Conservation (phyloP, 53 echinoderm and acorn worm species). For the Hippasteria phrygiana region DNA sequence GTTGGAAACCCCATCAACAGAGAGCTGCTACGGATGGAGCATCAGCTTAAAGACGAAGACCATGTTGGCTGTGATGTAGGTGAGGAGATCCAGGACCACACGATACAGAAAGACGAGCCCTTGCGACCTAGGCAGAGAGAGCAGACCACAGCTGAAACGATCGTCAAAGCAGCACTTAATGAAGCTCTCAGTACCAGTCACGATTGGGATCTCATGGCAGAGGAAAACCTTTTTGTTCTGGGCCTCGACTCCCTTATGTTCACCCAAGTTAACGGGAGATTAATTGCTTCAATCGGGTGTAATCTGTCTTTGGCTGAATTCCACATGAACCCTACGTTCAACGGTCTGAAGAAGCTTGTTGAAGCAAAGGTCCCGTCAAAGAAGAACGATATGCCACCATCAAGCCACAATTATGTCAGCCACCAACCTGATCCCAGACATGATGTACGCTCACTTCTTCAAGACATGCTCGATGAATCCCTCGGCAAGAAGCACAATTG, state of each 20-base stretch:
- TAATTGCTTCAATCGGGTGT: background rate
- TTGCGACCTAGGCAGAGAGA: background rate
- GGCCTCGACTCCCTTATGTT: constrained; percentile 42
- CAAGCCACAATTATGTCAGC: background rate
- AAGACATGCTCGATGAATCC: background rate
- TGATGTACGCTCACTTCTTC: background rate
- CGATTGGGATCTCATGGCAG: constrained; percentile 9
- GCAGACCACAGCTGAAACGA: background rate
- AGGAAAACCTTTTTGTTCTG: constrained; percentile 17
- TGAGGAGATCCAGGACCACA: too few species aligned
- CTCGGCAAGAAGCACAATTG: constrained; percentile 19
- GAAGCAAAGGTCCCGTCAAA: constrained; percentile 2
- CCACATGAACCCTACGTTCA: constrained; percentile 23
- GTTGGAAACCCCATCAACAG: background rate
- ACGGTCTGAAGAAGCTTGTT: constrained; percentile 8
- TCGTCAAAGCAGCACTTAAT: constrained; percentile 8
- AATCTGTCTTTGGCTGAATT: constrained; percentile 17
- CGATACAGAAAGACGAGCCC: background rate
- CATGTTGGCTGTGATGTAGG: background rate
- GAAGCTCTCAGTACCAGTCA: background rate
- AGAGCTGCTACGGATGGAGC: constrained; percentile 18
- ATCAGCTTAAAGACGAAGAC: constrained; percentile 13
- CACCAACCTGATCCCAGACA: background rate
- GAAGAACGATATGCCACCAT: background rate
- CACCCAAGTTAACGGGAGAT: constrained; percentile 1